These are phyloP conservation scores for Neosilurus hyrtlii DNA, from an alignment of 2,797 vertebrate genomes.

Conservation along the genomic window DNA sequence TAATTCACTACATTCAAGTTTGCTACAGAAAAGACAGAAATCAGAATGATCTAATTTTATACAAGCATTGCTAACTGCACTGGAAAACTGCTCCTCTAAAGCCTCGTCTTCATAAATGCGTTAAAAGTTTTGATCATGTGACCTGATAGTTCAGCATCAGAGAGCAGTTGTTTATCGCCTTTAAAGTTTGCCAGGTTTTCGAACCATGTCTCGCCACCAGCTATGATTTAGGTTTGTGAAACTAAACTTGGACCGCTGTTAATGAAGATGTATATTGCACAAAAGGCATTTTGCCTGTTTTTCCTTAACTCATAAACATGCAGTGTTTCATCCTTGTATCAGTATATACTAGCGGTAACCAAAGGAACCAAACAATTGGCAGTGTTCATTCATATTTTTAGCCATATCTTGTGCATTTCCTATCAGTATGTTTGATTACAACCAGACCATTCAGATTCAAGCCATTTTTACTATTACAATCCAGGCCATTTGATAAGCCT, in stretches of 20 bases:
- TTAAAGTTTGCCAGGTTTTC: too few species aligned
- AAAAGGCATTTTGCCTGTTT: neutral
- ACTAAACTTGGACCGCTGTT: neutral
- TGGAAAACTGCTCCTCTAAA: too few species aligned
- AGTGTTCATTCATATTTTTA: neutral
- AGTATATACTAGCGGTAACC: slow-evolving; percentile 15
- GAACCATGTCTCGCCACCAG: too few species aligned
- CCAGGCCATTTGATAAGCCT: neutral
- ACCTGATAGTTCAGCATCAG: too few species aligned
- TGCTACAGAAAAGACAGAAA: too few species aligned
- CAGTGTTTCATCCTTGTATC: slow-evolving; percentile 7
- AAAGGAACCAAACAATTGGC: slow-evolving; percentile 17
- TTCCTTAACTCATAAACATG: neutral
- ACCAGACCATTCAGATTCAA: neutral
- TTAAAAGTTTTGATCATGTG: too few species aligned
- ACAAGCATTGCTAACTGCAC: too few species aligned
- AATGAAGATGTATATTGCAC: neutral
- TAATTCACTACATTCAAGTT: too few species aligned
- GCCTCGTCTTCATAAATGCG: too few species aligned
- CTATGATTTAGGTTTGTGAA: neutral
- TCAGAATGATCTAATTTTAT: too few species aligned
- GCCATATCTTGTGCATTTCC: neutral
- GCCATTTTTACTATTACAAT: neutral
- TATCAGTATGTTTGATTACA: neutral
- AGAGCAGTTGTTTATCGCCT: too few species aligned